Percentiles rank a stretch among this genome's conserved stretches.
These are phyloP conservation scores for Temnothorax ravouxi DNA, from an alignment of 2,888 invertebrate species.

Conservation along the genomic window DNA sequence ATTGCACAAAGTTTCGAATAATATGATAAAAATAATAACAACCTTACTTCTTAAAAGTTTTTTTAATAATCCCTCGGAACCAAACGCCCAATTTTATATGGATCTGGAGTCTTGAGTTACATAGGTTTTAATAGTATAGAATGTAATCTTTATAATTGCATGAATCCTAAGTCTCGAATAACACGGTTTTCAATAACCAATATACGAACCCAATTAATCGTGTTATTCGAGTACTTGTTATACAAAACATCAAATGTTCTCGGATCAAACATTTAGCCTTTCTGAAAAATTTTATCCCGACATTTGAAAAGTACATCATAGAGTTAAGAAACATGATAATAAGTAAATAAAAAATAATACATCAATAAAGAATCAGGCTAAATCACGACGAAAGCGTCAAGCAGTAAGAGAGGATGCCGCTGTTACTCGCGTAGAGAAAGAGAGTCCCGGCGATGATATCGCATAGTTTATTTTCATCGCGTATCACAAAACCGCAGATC, in stretches of 20 bases:
- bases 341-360: background rate
- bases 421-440: conserved; percentile 15
- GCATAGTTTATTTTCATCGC: conserved; percentile 46
- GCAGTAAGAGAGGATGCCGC: conserved; percentile 18
- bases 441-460: conserved; percentile 32
- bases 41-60: too few species aligned
- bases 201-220: too few species aligned
- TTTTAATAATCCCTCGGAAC: too few species aligned
- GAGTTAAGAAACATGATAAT: background rate
- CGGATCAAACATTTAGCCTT: background rate
- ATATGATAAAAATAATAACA: too few species aligned
- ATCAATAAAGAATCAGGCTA: background rate
- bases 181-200: too few species aligned
- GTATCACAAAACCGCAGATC: conserved; percentile 55
- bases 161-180: too few species aligned
- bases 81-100: too few species aligned
- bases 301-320: background rate
- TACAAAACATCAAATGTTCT: background rate
- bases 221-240: too few species aligned
- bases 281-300: background rate
- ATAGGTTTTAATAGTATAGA: too few species aligned
- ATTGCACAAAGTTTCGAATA: too few species aligned
- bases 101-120: too few species aligned
- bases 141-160: too few species aligned
- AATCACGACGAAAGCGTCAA: background rate